Evolutionary conservation across 2,888 invertebrate genomes (phyloP), one percentile per base, ranked within the genome.

Genomic region (Scaptomyza reducta): DNA sequence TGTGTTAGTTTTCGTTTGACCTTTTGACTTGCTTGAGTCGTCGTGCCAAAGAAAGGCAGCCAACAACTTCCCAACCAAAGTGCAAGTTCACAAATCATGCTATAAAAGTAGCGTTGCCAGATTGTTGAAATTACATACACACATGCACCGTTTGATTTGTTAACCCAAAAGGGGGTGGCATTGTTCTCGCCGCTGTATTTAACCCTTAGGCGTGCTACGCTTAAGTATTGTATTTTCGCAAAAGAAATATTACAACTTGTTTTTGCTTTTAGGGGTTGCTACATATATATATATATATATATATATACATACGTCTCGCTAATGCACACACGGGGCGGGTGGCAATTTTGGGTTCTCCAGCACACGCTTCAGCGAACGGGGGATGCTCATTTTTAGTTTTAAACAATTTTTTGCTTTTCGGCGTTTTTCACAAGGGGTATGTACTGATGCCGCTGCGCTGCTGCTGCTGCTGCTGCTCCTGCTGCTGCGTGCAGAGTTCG

Each of bases 311-410:
- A 35, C 50, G 45, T 49, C 11, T 61, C 54, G 33, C 44, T 59
- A 16, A 16, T 40, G 38, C 14, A 40, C 40, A 40, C 40, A 40
- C 40, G 25, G 44, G 47, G 63, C 38, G 70, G 59, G 51, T 53
- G 76, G 66, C 55, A 51, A 46, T 44, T 25, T 45, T 9, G 27
- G 27, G 14, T 29, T 38, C 9, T 29, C 22, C 44, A 49, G 16
- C 58, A 41, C 35, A 41, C 59, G 59, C 42, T 45, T 35, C 35
- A 35, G 22, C 14, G 18, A 47, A 44, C 56, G 31, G 38, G 40
- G 59, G 78, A 79, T 82, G 81, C 87, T 86, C 82, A 86, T 74
- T 82, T 82, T 73, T 56, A 64, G 79, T 72, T 79, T 61, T 31
- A 31, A 74, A 67, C 1, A 35, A 42, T 54, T 47, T 33, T 44